Evolutionary conservation across 1,140 invertebrate species (phyloP).

Genomic region (Brachionus manjavacas): DNA sequence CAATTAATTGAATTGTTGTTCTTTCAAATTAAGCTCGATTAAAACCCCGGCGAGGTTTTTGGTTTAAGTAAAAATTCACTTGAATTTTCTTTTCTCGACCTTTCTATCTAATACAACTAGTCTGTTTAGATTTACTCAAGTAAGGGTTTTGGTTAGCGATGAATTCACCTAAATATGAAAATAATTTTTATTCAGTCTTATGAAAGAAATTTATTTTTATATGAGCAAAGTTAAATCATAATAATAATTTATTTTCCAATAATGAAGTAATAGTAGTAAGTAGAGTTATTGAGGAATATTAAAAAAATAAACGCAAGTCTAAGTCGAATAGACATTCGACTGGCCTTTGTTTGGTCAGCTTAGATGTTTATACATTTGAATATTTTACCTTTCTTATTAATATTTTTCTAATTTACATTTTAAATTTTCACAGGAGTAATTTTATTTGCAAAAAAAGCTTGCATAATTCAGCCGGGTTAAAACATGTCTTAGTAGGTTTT

Average conservation of each 20-base stretch:
- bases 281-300: background rate
- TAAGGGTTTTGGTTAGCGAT: background rate
- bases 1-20: background rate
- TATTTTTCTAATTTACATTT: background rate
- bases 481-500: background rate
- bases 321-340: background rate
- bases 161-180: background rate
- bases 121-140: background rate
- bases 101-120: background rate
- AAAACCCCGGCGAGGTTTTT: background rate
- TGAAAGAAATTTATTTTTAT: background rate
- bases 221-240: background rate
- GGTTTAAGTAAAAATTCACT: background rate
- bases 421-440: background rate
- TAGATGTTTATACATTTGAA: background rate
- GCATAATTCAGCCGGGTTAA: background rate
- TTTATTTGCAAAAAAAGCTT: background rate
- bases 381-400: background rate
- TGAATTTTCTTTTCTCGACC: background rate
- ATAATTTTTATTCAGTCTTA: background rate
- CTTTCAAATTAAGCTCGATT: background rate
- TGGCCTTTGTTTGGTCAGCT: background rate
- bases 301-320: background rate
- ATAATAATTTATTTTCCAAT: constrained; percentile 27
- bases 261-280: background rate